Evolutionary conservation across 2,888 invertebrate genomes (phyloP).

Genomic region (Idaea dimidiata): DNA sequence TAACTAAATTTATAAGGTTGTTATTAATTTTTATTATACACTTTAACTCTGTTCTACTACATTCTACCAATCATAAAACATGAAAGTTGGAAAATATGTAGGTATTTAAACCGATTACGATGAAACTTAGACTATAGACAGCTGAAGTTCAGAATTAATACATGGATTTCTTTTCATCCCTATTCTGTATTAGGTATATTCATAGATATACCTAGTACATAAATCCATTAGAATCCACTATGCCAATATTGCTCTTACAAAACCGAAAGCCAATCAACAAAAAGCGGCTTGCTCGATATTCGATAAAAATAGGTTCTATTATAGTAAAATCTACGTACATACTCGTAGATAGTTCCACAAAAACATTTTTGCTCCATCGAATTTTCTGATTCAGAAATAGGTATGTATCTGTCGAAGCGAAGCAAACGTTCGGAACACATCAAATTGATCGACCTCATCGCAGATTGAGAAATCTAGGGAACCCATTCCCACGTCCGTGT

Average conservation of each 20-base stretch:
- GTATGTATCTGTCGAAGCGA: neutral
- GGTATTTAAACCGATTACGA: too few species aligned
- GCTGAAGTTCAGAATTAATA: too few species aligned
- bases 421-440: conserved; percentile 9
- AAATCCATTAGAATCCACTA: neutral
- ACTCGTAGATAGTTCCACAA: neutral
- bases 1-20: too few species aligned
- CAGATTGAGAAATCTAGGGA: conserved; percentile 23
- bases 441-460: conserved; percentile 22
- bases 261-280: neutral
- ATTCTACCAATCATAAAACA: too few species aligned
- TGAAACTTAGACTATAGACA: too few species aligned
- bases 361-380: neutral
- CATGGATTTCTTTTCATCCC: too few species aligned
- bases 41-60: too few species aligned
- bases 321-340: neutral
- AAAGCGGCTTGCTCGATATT: neutral
- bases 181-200: too few species aligned
- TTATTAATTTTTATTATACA: too few species aligned
- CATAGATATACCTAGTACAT: neutral
- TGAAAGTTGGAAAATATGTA: too few species aligned
- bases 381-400: neutral
- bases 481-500: conserved; percentile 18
- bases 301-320: neutral
- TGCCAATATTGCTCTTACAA: neutral